Percentiles rank a stretch among this genome's conserved stretches.
Evolutionary conservation across 2,797 vertebrate species (phyloP).

Genomic region (Pterois miles): DNA sequence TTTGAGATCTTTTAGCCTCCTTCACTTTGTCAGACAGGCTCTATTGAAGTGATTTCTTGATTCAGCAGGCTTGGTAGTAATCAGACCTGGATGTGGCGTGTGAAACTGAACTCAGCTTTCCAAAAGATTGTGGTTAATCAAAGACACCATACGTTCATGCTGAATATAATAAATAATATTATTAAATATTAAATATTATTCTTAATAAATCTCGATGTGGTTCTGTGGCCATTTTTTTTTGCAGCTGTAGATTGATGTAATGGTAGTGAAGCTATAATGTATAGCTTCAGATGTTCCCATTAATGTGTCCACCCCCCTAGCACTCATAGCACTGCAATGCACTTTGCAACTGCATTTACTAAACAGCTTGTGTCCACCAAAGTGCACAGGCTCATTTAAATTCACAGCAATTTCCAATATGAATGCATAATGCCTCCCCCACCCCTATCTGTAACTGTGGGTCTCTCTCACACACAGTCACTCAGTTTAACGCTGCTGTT

Average conservation of each 20-base stretch:
- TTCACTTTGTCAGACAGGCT: too few relatives aligned
- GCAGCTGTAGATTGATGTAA: background rate
- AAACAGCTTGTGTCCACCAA: constrained; percentile 38
- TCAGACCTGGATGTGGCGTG: too few relatives aligned
- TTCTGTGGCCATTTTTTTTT: background rate
- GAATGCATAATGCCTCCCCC: constrained; percentile 42
- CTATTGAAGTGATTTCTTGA: too few relatives aligned
- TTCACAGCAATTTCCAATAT: constrained; percentile 54
- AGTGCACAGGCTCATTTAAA: constrained; percentile 58
- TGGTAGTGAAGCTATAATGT: background rate
- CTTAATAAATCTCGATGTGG: background rate
- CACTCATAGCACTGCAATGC: constrained; percentile 2
- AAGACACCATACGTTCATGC: background rate
- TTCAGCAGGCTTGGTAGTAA: too few relatives aligned
- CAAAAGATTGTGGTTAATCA: too few relatives aligned
- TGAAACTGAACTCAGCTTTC: too few relatives aligned
- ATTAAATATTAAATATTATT: background rate
- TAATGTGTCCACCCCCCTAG: background rate
- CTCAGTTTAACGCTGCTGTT: background rate
- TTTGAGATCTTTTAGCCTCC: too few relatives aligned
- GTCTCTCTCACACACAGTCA: background rate
- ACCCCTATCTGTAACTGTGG: constrained; percentile 6
- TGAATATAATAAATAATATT: background rate
- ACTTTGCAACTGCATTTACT: constrained; percentile 45
- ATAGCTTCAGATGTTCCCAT: background rate